These are phyloP conservation scores for Frieseomelitta varia DNA, from an alignment of 1,140 invertebrate genomes.

Conservation along the genomic window DNA sequence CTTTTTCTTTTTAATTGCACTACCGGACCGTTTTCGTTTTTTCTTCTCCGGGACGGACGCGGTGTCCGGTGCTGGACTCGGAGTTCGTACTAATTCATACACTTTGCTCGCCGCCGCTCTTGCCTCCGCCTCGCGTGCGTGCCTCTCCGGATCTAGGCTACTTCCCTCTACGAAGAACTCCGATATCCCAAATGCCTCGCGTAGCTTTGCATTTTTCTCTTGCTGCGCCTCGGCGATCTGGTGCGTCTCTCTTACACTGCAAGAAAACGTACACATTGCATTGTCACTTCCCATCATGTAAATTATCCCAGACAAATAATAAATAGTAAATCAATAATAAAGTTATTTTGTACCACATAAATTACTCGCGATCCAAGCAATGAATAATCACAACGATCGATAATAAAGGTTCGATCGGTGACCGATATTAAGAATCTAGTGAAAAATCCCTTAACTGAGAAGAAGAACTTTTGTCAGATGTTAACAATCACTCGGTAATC, in stretches of 20 bases:
- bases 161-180: constrained; percentile 96
- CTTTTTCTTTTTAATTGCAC: constrained; percentile 77
- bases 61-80: constrained; percentile 70
- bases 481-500: not conserved
- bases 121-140: constrained; percentile 89
- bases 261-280: constrained; percentile 12
- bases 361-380: not conserved
- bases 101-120: constrained; percentile 83
- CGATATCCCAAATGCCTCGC: constrained; percentile 97
- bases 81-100: constrained; percentile 81
- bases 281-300: not conserved
- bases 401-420: not conserved
- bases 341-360: not conserved
- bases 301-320: not conserved
- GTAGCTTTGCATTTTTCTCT: constrained; percentile 95
- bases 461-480: not conserved
- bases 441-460: not conserved
- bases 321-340: not conserved
- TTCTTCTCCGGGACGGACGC: constrained; percentile 72
- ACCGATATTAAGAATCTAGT: not conserved
- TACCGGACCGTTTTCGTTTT: constrained; percentile 71
- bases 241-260: constrained; percentile 95
- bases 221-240: constrained; percentile 98
- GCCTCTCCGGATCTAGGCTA: constrained; percentile 93
- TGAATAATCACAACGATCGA: not conserved